Percentiles rank a stretch among this genome's conserved stretches.
These are phyloP conservation scores for Coenobita brevimanus DNA, from an alignment of 1,140 invertebrate species.

Conservation along the genomic window DNA sequence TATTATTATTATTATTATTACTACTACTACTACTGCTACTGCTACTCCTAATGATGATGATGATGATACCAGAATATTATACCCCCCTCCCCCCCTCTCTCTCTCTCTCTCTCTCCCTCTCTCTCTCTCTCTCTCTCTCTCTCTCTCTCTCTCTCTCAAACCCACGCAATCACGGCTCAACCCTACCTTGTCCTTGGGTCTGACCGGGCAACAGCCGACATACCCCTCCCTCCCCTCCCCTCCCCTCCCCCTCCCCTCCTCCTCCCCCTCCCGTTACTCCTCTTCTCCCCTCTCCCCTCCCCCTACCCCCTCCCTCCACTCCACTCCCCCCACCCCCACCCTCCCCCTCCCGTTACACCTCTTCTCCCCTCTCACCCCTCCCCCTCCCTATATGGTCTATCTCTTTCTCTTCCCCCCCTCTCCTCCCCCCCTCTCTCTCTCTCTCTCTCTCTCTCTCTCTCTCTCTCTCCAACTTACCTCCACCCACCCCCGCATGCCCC, in stretches of 20 bases:
- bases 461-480: background rate
- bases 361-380: background rate
- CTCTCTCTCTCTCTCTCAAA: background rate
- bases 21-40: too few species aligned
- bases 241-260: too few species aligned
- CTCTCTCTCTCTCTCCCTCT: background rate
- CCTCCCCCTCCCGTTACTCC: background rate
- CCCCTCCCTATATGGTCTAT: background rate
- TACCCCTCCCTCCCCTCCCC: too few species aligned
- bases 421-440: background rate
- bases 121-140: constrained; percentile 5
- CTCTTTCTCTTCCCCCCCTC: background rate
- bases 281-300: background rate
- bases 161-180: too few species aligned
- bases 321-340: too few species aligned
- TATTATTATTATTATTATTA: too few species aligned
- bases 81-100: background rate
- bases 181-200: too few species aligned
- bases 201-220: too few species aligned
- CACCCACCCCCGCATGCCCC: background rate
- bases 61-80: too few species aligned
- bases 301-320: background rate
- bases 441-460: constrained; percentile 14
- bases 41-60: too few species aligned
- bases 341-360: too few species aligned